Conservation (phyloP, 1,140 invertebrate species). For the Ridgeia piscesae region DNA sequence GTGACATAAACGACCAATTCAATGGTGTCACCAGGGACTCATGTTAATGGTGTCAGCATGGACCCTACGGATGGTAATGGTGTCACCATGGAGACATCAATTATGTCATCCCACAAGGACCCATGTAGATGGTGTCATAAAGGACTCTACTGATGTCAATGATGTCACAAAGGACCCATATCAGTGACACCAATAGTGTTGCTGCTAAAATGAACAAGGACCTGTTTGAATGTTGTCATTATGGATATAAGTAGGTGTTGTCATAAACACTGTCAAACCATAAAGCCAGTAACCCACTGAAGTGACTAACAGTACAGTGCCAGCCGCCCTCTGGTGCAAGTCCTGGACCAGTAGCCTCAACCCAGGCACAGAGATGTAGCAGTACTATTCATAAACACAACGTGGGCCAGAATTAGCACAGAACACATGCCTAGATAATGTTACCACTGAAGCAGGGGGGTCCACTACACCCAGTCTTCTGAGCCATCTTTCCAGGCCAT, state of each 20-base stretch:
- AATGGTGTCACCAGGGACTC: too few species aligned
- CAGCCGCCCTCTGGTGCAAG: background rate
- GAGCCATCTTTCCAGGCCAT: background rate
- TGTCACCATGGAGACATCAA: background rate
- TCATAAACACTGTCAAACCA: background rate
- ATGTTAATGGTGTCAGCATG: too few species aligned
- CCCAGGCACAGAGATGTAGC: background rate
- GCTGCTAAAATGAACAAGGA: too few species aligned
- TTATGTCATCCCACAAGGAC: background rate
- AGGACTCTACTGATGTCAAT: background rate
- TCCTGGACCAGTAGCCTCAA: background rate
- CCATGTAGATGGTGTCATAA: background rate
- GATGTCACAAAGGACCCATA: background rate
- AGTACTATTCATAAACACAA: background rate
- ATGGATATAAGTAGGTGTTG: too few species aligned
- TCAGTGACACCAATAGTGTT: background rate
- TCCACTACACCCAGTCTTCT: background rate
- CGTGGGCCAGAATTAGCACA: background rate
- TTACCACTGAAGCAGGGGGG: background rate
- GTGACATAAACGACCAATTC: too few species aligned
- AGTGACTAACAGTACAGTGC: background rate
- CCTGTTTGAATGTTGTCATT: background rate
- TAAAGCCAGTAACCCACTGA: background rate
- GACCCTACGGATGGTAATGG: too few species aligned
- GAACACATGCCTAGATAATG: background rate